phyloP scores from a whole-genome alignment of 2,888 invertebrate species.

The Mythimna albipuncta region DNA sequence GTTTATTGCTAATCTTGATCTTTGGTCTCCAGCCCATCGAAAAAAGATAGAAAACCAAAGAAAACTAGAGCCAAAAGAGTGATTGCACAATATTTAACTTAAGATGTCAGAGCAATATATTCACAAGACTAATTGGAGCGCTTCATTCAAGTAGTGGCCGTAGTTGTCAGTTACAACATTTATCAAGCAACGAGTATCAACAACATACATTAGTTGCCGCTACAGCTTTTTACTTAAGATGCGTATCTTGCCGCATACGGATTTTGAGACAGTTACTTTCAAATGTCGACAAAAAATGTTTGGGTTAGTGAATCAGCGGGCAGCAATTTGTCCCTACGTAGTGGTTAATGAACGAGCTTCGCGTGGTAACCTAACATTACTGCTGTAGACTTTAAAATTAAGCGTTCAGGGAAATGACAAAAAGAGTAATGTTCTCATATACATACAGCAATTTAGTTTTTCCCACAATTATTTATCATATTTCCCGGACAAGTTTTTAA shows the following conservation, averaged over 20 bases:
- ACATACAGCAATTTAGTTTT: constrained; percentile 20
- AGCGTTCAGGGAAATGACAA: constrained; percentile 28
- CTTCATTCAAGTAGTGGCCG: constrained; percentile 73
- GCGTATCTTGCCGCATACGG: constrained; percentile 73
- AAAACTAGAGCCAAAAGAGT: constrained; percentile 24
- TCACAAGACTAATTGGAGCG: constrained; percentile 70
- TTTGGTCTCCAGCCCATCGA: too few species aligned
- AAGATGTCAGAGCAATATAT: constrained; percentile 63
- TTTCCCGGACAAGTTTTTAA: not conserved
- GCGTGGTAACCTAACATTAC: constrained; percentile 37
- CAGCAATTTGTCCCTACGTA: constrained; percentile 42
- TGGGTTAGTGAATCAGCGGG: constrained; percentile 49
- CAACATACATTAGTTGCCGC: constrained; percentile 76
- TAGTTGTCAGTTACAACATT: constrained; percentile 78
- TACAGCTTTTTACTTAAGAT: constrained; percentile 78
- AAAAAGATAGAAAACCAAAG: not conserved
- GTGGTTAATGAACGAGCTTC: constrained; percentile 24
- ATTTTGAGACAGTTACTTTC: constrained; percentile 72
- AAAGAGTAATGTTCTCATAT: constrained; percentile 40
- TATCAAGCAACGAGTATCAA: constrained; percentile 78
- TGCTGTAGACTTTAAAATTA: constrained; percentile 18
- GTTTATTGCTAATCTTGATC: not conserved
- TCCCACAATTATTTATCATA: constrained; percentile 27
- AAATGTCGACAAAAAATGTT: constrained; percentile 52
- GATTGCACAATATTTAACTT: constrained; percentile 58